Conservation (phyloP, 2,888 invertebrate species). For the Temnothorax rugatulus region DNA sequence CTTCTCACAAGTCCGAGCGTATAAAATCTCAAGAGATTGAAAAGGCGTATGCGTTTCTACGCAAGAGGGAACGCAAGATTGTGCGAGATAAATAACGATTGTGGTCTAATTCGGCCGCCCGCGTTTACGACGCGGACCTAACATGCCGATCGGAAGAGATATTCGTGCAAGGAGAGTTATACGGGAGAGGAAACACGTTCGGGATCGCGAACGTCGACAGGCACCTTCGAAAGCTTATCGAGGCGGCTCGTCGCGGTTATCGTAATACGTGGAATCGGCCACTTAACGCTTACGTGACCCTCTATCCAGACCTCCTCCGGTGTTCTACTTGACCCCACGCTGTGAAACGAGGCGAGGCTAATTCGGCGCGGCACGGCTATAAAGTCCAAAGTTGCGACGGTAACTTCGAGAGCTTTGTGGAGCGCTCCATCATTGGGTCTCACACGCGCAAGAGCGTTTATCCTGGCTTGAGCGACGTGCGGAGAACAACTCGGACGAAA, state of each 20-base stretch:
- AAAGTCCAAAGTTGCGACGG: conserved; percentile 54
- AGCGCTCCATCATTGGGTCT: conserved; percentile 41
- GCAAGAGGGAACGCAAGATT: conserved; percentile 7
- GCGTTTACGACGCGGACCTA: conserved; percentile 44
- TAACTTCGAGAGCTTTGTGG: conserved; percentile 46
- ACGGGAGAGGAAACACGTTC: conserved; percentile 62
- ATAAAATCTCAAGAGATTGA: conserved; percentile 23
- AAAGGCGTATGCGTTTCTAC: conserved; percentile 49
- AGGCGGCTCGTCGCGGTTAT: conserved; percentile 66
- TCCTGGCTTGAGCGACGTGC: conserved; percentile 26
- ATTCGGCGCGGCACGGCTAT: conserved; percentile 59
- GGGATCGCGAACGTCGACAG: conserved; percentile 71
- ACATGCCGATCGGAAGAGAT: conserved; percentile 68
- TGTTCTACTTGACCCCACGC: conserved; percentile 60
- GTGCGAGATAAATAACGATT: conserved; percentile 31
- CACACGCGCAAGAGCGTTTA: conserved; percentile 45
- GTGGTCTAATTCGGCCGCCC: background rate
- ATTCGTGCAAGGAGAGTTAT: conserved; percentile 56
- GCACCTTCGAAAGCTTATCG: conserved; percentile 63
- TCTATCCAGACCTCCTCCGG: conserved; percentile 62
- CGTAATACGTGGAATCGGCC: conserved; percentile 68
- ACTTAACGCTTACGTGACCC: conserved; percentile 67
- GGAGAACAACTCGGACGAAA: conserved; percentile 27
- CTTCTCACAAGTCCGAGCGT: conserved; percentile 40
- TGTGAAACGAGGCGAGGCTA: conserved; percentile 56